Evolutionary conservation across 2,888 invertebrate species (phyloP), one percentile per base, ranked within the genome.

Genomic region (Brachypalpus laphriformis): DNA sequence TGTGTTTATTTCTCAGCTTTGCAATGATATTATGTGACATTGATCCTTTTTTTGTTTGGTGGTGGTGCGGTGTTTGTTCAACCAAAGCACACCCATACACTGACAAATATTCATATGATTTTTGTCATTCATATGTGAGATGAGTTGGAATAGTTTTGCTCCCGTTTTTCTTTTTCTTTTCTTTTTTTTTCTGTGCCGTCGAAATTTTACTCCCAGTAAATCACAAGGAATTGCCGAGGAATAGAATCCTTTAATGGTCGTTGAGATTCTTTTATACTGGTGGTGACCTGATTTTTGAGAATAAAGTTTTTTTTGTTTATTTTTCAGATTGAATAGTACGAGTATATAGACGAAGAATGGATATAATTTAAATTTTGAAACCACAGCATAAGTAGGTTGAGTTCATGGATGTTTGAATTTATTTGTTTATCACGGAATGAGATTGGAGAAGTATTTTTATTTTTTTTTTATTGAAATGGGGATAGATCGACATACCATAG

Each of bases 1-100:
- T 54, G 31, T 72, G 68, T 74, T 80, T 83, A 72, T 80, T 83
- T 51, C 57, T 57, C 63, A 74, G 78, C 57, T 83, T 65, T 45
- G 70, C 70, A 74, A 80, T 51, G 42, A 74, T 80, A 65, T 80
- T 56, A 80, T 83, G 80, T 80, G 83, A 80, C 83, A 83, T 70
- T 83, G 83, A 83, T 83, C 80, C 74, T 63, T 76, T 66, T 47
- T 47, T 51, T 49, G 49, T n/a, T 7, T n/a, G n/a, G n/a, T n/a
- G n/a, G 28, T 49, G 6, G 8, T 31, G 9, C n/a, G 31, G 7
- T 31, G 16, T 40, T 18, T 56, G 47, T 34, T 28, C 14, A n/a
- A 9, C 14, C 25, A 14, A n/a, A n/a, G n/a, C n/a, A n/a, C n/a
- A n/a, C n/a, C n/a, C 25, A 20, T 8, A 49, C 16, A 49, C 22